Evolutionary conservation across 2,113 vertebrate species (phyloP).

Genomic region (Erythrocercus mccallii): DNA sequence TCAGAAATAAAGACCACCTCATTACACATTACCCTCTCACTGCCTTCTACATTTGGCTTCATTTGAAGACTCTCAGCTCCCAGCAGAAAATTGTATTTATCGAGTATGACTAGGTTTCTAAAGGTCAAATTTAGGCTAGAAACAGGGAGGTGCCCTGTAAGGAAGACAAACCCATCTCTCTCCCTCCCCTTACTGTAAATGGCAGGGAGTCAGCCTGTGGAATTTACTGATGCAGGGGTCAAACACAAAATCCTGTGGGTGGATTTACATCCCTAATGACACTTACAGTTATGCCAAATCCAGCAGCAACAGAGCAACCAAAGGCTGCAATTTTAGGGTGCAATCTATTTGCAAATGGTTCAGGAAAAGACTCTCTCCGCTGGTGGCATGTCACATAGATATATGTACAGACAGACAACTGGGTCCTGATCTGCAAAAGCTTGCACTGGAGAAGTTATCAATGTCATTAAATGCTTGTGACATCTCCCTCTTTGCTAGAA

Average conservation of each 20-base stretch:
- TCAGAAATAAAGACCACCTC: background rate
- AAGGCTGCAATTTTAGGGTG: background rate
- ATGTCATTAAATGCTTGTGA: background rate
- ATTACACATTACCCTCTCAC: background rate
- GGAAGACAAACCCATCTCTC: background rate
- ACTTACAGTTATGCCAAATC: background rate
- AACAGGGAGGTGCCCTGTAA: background rate
- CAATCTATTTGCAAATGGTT: background rate
- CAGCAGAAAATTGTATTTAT: background rate
- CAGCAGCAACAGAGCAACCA: background rate
- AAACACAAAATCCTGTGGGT: constrained; percentile 25
- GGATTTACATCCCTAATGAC: background rate
- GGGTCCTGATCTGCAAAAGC: background rate
- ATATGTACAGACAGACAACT: accelerated
- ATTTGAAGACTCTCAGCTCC: background rate
- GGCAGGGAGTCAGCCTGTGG: background rate
- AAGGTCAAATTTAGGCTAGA: background rate
- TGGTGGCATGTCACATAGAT: background rate
- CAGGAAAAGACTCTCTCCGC: background rate
- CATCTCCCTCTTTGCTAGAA: background rate
- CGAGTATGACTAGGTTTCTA: background rate
- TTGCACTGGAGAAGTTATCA: background rate
- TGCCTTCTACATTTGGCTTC: background rate
- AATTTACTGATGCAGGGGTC: constrained; percentile 1
- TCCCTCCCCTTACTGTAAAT: background rate